phyloP scores from a whole-genome alignment of 2,888 invertebrate species.

The Noctuana brunneofusca region DNA sequence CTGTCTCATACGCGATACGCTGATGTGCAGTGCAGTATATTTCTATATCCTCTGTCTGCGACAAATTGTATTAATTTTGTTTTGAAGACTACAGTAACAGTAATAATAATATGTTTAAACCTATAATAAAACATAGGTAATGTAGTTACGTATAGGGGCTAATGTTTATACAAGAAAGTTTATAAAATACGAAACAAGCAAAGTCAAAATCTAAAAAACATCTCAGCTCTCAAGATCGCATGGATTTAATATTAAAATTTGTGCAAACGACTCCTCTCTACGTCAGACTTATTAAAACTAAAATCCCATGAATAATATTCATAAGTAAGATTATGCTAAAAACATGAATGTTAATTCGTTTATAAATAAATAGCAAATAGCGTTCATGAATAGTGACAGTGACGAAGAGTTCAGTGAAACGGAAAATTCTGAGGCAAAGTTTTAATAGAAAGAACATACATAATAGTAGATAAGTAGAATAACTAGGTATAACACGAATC shows the following conservation, averaged over 20 bases:
- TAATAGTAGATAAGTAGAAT: too few species aligned
- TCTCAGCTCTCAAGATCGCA: conserved; percentile 16
- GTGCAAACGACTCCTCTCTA: conserved; percentile 34
- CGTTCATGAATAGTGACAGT: conserved; percentile 1
- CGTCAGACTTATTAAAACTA: conserved; percentile 35
- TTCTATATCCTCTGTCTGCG: too few species aligned
- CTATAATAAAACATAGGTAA: background rate
- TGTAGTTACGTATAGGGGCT: background rate
- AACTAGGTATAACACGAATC: too few species aligned
- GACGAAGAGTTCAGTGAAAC: background rate
- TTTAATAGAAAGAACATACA: too few species aligned
- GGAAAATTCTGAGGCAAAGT: background rate
- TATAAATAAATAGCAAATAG: conserved; percentile 21
- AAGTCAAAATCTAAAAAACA: conserved; percentile 13
- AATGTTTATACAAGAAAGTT: background rate
- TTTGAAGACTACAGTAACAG: too few species aligned
- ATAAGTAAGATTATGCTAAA: conserved; percentile 34
- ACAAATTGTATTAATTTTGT: too few species aligned
- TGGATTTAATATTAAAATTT: conserved; percentile 34
- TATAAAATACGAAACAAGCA: background rate
- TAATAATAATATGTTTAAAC: background rate
- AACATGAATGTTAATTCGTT: conserved; percentile 32
- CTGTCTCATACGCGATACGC: too few species aligned
- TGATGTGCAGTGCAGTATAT: too few species aligned
- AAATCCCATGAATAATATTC: conserved; percentile 35